phyloP scores from a whole-genome alignment of 64 coral and sea anemone species.

The Hydrozoanthus tunicans region DNA sequence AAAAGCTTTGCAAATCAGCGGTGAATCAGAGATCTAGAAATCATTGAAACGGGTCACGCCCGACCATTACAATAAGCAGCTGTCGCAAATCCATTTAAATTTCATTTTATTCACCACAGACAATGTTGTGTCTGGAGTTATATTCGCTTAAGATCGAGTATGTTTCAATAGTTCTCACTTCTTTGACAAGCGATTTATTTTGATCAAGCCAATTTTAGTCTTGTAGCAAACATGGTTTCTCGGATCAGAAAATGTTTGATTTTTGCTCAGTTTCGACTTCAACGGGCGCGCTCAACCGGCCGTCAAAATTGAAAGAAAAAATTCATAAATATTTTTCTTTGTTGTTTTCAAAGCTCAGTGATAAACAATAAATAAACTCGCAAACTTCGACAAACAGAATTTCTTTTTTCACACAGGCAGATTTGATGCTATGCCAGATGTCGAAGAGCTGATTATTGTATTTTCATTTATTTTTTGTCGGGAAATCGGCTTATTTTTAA shows the following conservation, averaged over 20 bases:
- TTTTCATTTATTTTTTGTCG: not conserved
- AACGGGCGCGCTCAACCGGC: too few relatives aligned
- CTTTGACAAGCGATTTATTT: constrained; percentile 1
- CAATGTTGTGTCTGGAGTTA: constrained; percentile 34
- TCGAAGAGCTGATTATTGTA: too few relatives aligned
- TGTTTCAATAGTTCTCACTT: not conserved
- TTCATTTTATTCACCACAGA: constrained; percentile 19
- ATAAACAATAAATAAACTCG: not conserved
- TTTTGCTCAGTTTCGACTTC: not conserved
- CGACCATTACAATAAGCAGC: not conserved
- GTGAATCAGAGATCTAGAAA: not conserved
- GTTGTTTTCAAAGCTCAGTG: not conserved
- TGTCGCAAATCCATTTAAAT: not conserved
- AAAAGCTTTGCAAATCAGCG: not conserved
- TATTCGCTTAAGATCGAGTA: not conserved
- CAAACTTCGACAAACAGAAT: not conserved
- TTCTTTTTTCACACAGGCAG: not conserved
- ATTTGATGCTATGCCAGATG: not conserved
- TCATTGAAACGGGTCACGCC: not conserved
- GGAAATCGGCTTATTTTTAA: not conserved
- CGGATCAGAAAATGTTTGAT: not conserved
- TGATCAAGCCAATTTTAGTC: not conserved
- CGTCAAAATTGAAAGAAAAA: not conserved
- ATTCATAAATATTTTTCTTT: too few relatives aligned
- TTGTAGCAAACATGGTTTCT: not conserved